Conservation (phyloP, 2,888 invertebrate genomes). For the Lasius fuliginosus region DNA sequence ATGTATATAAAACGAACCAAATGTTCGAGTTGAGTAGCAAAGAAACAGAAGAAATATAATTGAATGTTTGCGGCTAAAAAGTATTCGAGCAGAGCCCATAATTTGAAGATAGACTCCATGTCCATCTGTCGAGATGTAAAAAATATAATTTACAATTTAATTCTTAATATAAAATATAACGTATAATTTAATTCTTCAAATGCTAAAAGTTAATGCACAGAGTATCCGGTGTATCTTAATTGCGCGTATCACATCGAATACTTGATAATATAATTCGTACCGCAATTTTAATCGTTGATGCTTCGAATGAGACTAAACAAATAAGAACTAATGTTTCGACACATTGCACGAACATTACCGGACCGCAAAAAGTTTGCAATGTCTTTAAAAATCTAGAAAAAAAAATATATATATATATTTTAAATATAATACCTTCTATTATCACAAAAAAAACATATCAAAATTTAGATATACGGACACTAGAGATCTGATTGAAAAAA, state of each 20-base stretch:
- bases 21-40: conserved; percentile 68
- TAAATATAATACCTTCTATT: not conserved
- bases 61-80: conserved; percentile 67
- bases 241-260: not conserved
- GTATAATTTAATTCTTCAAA: conserved; percentile 5
- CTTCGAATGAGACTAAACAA: conserved; percentile 76
- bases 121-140: conserved; percentile 46
- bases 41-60: conserved; percentile 74
- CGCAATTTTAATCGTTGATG: conserved; percentile 69
- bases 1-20: conserved; percentile 67
- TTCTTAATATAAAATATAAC: not conserved
- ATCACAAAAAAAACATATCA: not conserved
- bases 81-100: conserved; percentile 74
- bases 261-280: conserved; percentile 54
- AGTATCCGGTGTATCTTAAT: not conserved
- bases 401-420: not conserved
- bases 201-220: not conserved
- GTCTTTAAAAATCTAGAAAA: conserved; percentile 67
- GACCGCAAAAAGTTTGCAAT: conserved; percentile 68
- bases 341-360: conserved; percentile 76
- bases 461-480: not conserved
- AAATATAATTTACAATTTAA: not conserved
- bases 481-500: not conserved
- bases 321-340: conserved; percentile 71
- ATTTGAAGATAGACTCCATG: conserved; percentile 64